phyloP scores from a whole-genome alignment of 2,113 vertebrate genomes.

The Meleagris gallopavo region DNA sequence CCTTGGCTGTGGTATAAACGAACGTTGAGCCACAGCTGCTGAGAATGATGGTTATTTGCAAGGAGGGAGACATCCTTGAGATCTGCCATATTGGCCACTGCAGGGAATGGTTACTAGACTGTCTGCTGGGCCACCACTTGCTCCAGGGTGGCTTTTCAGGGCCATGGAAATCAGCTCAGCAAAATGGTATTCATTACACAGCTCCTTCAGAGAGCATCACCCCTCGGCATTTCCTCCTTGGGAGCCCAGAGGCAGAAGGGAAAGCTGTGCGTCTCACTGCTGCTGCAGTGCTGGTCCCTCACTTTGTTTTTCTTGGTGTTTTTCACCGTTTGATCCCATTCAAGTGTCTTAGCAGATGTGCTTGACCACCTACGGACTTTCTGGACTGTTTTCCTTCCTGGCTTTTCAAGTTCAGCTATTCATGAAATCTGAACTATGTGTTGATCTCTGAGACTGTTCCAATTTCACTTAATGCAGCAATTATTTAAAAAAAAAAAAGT shows the following conservation, averaged over 20 bases:
- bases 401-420: conserved; percentile 53
- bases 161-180: background rate
- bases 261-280: background rate
- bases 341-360: conserved; percentile 57
- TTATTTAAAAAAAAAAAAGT: conserved; percentile 35
- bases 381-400: conserved; percentile 45
- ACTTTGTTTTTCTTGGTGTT: background rate
- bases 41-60: background rate
- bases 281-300: background rate
- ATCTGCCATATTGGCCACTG: background rate
- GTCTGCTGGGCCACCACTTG: background rate
- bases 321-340: background rate
- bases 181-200: background rate
- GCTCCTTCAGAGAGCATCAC: background rate
- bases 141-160: background rate
- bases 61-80: background rate
- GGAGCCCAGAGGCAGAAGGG: background rate
- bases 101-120: background rate
- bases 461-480: conserved; percentile 30
- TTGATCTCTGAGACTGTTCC: conserved; percentile 53
- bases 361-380: conserved; percentile 63
- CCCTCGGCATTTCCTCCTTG: background rate
- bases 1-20: no score
- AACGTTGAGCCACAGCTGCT: background rate
- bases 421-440: conserved; percentile 54